Conservation (phyloP, 1,140 invertebrate genomes). For the Heterodera schachtii region DNA sequence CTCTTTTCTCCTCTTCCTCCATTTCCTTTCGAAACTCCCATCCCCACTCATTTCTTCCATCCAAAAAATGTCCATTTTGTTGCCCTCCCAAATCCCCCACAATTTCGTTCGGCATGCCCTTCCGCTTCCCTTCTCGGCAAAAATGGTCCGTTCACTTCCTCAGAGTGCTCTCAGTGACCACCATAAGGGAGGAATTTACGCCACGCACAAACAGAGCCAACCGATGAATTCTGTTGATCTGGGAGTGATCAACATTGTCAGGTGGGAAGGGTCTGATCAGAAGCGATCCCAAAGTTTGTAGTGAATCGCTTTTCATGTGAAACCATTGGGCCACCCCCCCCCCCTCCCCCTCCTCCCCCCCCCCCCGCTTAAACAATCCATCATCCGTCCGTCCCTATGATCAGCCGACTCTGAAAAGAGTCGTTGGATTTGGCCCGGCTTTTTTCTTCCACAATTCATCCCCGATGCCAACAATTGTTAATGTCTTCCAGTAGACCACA, state of each 20-base stretch:
- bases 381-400: not conserved
- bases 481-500: not conserved
- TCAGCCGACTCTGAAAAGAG: not conserved
- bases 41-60: not conserved
- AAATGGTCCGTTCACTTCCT: not conserved
- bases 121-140: not conserved
- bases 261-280: not conserved
- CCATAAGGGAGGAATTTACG: slow-evolving; percentile 23
- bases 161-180: slow-evolving; percentile 13
- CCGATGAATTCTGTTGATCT: not conserved
- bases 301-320: too few relatives aligned
- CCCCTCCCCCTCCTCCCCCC: too few relatives aligned
- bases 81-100: not conserved
- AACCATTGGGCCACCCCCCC: too few relatives aligned
- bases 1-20: not conserved
- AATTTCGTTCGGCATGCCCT: not conserved
- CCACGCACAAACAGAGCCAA: not conserved
- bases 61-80: not conserved
- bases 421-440: not conserved
- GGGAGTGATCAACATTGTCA: not conserved
- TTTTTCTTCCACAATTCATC: not conserved
- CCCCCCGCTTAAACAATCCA: not conserved
- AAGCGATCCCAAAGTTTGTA: too few relatives aligned
- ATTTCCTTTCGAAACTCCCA: not conserved
- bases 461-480: not conserved